Percentiles rank a stretch among this genome's conserved stretches.
Conservation (phyloP, 1,140 invertebrate genomes). For the Drosophila kurseongensis region DNA sequence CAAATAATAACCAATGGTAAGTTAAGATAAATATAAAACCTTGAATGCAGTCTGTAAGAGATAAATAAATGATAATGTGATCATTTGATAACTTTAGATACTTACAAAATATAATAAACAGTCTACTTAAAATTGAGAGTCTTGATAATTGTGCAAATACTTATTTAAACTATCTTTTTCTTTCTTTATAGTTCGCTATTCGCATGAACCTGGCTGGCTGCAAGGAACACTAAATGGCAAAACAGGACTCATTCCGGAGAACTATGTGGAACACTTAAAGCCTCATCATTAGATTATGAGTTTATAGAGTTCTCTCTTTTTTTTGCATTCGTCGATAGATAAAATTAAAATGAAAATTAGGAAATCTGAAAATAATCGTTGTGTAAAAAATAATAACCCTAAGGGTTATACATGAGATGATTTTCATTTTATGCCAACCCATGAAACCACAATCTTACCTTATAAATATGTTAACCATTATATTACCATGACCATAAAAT, state of each 20-base stretch:
- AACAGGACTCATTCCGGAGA: conserved; percentile 97
- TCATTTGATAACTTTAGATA: too few relatives aligned
- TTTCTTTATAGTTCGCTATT: conserved; percentile 90
- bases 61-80: too few relatives aligned
- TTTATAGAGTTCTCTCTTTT: conserved; percentile 6
- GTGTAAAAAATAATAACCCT: conserved; percentile 7
- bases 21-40: conserved; percentile 47
- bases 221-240: conserved; percentile 97
- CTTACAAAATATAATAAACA: too few relatives aligned
- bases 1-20: conserved; percentile 98
- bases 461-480: conserved; percentile 35
- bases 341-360: conserved; percentile 3
- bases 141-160: too few relatives aligned
- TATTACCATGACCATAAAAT: conserved; percentile 32
- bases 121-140: too few relatives aligned
- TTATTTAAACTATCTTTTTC: background rate
- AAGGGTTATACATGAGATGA: conserved; percentile 43
- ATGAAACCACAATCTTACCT: conserved; percentile 75
- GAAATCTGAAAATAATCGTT: conserved; percentile 8
- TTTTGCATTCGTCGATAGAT: background rate
- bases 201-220: conserved; percentile 97
- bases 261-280: conserved; percentile 93
- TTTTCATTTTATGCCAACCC: conserved; percentile 62
- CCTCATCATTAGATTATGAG: conserved; percentile 67
- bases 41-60: too few relatives aligned